Evolutionary conservation across 92 coral and sea anemone species (phyloP).

Genomic region (Phenganax stokvisi): DNA sequence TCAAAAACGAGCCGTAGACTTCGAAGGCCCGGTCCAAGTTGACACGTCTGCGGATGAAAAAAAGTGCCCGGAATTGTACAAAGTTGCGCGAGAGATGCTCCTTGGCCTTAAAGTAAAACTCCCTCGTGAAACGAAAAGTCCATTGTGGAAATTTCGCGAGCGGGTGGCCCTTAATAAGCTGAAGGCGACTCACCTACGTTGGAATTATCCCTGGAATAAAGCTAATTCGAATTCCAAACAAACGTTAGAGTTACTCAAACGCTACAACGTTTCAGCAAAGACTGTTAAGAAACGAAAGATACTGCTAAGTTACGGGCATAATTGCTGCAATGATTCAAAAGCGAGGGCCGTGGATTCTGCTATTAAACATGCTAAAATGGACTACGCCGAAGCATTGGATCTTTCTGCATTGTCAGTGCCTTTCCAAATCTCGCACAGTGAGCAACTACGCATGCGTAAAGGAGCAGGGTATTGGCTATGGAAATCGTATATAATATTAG

Average conservation of each 20-base stretch:
- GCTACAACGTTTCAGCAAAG: constrained; percentile 2
- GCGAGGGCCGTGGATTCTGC: background rate
- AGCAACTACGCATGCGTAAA: background rate
- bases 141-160: constrained; percentile 14
- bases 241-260: background rate
- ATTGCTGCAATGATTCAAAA: constrained; percentile 11
- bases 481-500: constrained; percentile 15
- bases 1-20: background rate
- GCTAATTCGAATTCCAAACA: background rate
- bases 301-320: background rate
- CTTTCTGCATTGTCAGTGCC: constrained; percentile 1
- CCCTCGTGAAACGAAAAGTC: background rate
- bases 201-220: constrained; percentile 10
- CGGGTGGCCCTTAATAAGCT: background rate
- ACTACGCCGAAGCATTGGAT: constrained; percentile 9
- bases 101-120: background rate
- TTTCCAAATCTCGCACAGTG: constrained; percentile 2
- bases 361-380: background rate
- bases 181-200: background rate
- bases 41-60: constrained; percentile 6
- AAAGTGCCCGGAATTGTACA: constrained; percentile 4
- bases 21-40: background rate
- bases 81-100: background rate
- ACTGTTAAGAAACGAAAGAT: constrained; percentile 6
- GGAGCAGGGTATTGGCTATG: constrained; percentile 34